Conservation (phyloP, 2,888 invertebrate genomes). For the Patella depressa region DNA sequence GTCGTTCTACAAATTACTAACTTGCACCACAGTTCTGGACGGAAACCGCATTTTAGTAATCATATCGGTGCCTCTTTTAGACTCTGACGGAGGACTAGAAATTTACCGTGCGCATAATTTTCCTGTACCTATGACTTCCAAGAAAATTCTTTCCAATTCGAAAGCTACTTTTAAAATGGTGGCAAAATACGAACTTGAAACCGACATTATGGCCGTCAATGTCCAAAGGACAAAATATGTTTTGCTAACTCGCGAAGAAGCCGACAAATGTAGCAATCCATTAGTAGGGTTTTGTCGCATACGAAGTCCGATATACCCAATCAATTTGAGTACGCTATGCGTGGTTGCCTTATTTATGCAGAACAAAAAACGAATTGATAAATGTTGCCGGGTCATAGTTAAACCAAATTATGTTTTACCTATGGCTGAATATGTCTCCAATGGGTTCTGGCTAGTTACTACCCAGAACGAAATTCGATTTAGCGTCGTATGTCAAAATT, state of each 20-base stretch:
- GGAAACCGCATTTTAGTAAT: not conserved
- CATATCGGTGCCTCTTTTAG: not conserved
- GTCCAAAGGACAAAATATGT: not conserved
- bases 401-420: not conserved
- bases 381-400: not conserved
- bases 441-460: not conserved
- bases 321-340: not conserved
- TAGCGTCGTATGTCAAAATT: not conserved
- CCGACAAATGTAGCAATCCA: not conserved
- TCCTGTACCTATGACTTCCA: not conserved
- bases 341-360: not conserved
- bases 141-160: not conserved
- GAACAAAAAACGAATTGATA: not conserved
- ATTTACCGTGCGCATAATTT: not conserved
- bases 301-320: not conserved
- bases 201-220: not conserved
- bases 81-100: not conserved
- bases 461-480: not conserved
- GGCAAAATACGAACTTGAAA: not conserved
- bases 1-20: not conserved
- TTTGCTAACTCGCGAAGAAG: not conserved
- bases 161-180: slow-evolving; percentile 1
- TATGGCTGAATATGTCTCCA: not conserved
- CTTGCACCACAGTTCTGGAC: not conserved
- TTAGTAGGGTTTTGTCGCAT: not conserved